These are phyloP conservation scores for Lethocerus indicus DNA, from an alignment of 1,140 invertebrate species.

Conservation along the genomic window DNA sequence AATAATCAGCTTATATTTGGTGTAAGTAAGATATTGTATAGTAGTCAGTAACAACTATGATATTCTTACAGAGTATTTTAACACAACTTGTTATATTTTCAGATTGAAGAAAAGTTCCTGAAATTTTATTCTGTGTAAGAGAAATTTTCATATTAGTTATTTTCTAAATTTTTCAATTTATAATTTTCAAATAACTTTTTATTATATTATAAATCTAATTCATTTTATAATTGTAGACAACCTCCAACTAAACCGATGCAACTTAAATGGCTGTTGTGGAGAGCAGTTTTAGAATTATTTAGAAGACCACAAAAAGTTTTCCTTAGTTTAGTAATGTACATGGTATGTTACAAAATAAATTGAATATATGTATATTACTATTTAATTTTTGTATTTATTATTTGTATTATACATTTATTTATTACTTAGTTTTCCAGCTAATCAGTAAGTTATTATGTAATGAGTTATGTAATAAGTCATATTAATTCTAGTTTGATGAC, in stretches of 20 bases:
- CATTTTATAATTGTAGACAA: conserved; percentile 22
- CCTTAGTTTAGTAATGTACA: conserved; percentile 36
- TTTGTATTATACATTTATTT: neutral
- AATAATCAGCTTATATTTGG: conserved; percentile 2
- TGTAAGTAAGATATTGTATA: conserved; percentile 3
- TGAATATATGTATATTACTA: neutral
- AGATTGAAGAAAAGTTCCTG: conserved; percentile 11
- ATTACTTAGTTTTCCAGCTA: neutral
- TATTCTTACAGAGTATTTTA: too few species aligned
- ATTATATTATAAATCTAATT: conserved; percentile 16
- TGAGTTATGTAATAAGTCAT: too few species aligned
- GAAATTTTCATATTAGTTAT: conserved; percentile 22
- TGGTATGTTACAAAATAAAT: conserved; percentile 29
- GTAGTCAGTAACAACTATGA: too few species aligned
- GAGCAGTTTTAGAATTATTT: conserved; percentile 27
- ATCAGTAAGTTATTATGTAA: too few species aligned
- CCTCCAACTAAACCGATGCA: conserved; percentile 11
- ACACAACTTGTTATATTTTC: conserved; percentile 3
- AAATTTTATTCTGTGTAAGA: conserved; percentile 13
- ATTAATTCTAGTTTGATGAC: too few species aligned
- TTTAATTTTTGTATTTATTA: neutral
- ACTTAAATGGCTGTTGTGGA: conserved; percentile 15
- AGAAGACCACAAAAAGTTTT: conserved; percentile 34
- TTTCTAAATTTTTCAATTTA: conserved; percentile 24
- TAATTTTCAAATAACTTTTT: too few species aligned